Percentiles rank a stretch among this genome's conserved stretches.
phyloP scores from a whole-genome alignment of 2,113 vertebrate species.

The Poecile atricapillus region DNA sequence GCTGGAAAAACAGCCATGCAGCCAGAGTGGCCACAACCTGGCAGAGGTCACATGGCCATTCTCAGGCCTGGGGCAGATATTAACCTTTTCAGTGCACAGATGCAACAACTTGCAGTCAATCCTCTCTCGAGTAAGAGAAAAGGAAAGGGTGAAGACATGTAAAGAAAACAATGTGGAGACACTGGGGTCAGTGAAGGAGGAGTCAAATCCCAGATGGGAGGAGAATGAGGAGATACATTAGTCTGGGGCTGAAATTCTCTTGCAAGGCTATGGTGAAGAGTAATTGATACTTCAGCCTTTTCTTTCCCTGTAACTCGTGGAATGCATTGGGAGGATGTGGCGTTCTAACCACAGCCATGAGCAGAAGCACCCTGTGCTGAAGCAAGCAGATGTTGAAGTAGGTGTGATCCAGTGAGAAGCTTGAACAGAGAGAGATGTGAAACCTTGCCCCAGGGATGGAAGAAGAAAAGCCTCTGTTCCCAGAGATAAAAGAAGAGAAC shows the following conservation, averaged over 20 bases:
- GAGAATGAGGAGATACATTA: neutral
- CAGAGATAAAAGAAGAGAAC: neutral
- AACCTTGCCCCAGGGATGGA: neutral
- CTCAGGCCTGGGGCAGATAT: accelerated
- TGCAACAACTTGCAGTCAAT: neutral
- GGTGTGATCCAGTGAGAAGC: neutral
- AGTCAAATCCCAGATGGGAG: neutral
- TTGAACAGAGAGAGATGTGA: neutral
- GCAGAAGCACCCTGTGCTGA: neutral
- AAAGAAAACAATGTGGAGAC: neutral
- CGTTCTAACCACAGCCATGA: neutral
- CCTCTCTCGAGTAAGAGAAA: neutral
- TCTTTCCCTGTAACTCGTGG: neutral
- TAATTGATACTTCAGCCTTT: too few species aligned
- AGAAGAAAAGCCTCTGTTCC: neutral
- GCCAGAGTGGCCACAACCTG: accelerated
- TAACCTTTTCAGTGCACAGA: neutral
- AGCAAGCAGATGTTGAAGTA: neutral
- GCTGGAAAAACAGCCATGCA: neutral
- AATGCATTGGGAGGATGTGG: too few species aligned
- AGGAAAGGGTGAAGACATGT: neutral
- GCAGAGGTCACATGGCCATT: too few species aligned
- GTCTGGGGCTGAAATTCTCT: neutral
- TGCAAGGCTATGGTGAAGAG: neutral
- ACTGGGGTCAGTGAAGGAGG: neutral